phyloP scores from a whole-genome alignment of 2,888 invertebrate genomes.

The Odontocerum albicorne region DNA sequence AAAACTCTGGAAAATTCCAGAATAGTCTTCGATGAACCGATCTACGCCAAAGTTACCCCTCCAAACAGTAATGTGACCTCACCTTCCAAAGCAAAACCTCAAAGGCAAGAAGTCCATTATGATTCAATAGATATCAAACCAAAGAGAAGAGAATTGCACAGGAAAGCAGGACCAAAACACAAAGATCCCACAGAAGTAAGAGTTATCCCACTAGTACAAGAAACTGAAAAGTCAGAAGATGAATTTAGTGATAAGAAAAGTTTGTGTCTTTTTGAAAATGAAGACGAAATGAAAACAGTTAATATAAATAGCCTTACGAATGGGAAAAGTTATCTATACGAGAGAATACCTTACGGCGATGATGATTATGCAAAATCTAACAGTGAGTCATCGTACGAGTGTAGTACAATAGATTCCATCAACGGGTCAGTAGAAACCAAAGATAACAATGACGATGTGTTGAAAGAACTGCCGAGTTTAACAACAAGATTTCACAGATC shows the following conservation, averaged over 20 bases:
- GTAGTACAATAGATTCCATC: constrained; percentile 51
- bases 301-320: constrained; percentile 3
- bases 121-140: constrained; percentile 57
- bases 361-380: constrained; percentile 3
- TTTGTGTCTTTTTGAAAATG: constrained; percentile 1
- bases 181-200: constrained; percentile 32
- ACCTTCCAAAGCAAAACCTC: constrained; percentile 46
- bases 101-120: constrained; percentile 50
- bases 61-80: constrained; percentile 49
- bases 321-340: background rate
- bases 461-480: constrained; percentile 54
- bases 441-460: constrained; percentile 55
- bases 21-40: constrained; percentile 45
- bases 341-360: constrained; percentile 20
- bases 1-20: constrained; percentile 46
- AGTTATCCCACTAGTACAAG: constrained; percentile 26
- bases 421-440: constrained; percentile 41
- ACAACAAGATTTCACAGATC: constrained; percentile 55
- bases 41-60: constrained; percentile 55
- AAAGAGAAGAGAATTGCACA: constrained; percentile 41
- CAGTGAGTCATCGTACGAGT: constrained; percentile 46
- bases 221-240: constrained; percentile 14
- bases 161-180: constrained; percentile 28
- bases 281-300: constrained; percentile 11
- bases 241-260: constrained; percentile 11